A percentile compares a stretch with the other conserved stretches of the same genome.
phyloP scores from a whole-genome alignment of 2,888 invertebrate species.

The Pollenia angustigena region DNA sequence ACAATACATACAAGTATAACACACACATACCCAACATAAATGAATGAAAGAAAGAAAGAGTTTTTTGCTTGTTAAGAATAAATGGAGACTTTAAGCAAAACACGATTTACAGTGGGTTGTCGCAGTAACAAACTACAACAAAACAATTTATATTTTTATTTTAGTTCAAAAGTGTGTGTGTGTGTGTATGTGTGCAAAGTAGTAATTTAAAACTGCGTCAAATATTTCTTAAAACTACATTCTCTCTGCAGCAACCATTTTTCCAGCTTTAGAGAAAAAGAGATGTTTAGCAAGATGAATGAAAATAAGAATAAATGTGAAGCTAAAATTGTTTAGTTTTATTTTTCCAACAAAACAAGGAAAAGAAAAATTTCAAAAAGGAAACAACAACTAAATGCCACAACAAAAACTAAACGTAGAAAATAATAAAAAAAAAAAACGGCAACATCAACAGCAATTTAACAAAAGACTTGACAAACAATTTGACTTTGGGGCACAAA shows the following conservation, averaged over 20 bases:
- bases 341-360: conserved; percentile 47
- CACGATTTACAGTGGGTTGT: conserved; percentile 46
- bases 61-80: conserved; percentile 42
- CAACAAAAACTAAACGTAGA: conserved; percentile 26
- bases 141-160: conserved; percentile 58
- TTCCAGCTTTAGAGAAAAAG: not conserved
- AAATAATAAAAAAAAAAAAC: conserved; percentile 22
- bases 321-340: conserved; percentile 27
- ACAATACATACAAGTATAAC: not conserved
- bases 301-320: not conserved
- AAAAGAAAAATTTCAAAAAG: conserved; percentile 68
- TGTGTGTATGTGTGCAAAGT: not conserved
- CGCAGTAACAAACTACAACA: conserved; percentile 38
- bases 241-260: conserved; percentile 41
- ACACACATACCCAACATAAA: not conserved
- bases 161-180: conserved; percentile 4
- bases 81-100: conserved; percentile 54
- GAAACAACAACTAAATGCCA: conserved; percentile 57
- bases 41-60: conserved; percentile 11
- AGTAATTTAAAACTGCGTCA: conserved; percentile 33
- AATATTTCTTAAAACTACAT: conserved; percentile 38
- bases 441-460: conserved; percentile 70
- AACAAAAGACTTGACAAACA: conserved; percentile 74
- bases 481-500: conserved; percentile 75
- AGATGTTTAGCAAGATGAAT: conserved; percentile 1